Evolutionary conservation across 2,113 vertebrate species (phyloP).

Genomic region (Erythrolamprus reginae): DNA sequence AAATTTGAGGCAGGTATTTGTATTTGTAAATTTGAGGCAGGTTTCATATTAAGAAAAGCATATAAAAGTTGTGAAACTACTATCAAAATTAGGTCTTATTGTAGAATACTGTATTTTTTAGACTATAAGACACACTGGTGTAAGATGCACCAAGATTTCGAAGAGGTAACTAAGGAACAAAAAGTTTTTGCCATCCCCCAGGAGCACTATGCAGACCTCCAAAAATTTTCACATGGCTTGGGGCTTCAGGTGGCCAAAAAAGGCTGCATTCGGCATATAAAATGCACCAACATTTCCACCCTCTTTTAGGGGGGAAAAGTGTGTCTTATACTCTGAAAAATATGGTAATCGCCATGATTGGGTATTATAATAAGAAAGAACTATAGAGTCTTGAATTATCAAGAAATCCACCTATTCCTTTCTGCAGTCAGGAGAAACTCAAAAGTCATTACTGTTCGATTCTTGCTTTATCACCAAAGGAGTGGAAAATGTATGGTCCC

Average conservation of each 20-base stretch:
- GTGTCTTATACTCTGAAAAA: too few relatives aligned
- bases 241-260: too few relatives aligned
- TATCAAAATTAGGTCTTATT: neutral
- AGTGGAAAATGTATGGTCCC: neutral
- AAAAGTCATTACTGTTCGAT: neutral
- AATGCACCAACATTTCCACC: too few relatives aligned
- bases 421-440: neutral
- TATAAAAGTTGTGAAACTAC: neutral
- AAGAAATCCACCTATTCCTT: neutral
- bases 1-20: neutral
- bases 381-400: neutral
- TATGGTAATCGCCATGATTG: neutral
- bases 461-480: neutral
- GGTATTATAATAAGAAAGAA: neutral
- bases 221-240: too few relatives aligned
- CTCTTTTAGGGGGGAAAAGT: too few relatives aligned
- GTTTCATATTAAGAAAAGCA: slow-evolving; percentile 8
- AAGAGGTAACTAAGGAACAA: too few relatives aligned
- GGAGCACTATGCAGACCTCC: too few relatives aligned
- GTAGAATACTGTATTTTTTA: neutral
- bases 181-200: too few relatives aligned
- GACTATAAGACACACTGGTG: too few relatives aligned
- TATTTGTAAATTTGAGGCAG: neutral
- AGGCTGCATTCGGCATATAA: too few relatives aligned
- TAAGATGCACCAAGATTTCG: too few relatives aligned